These are phyloP conservation scores for Petrocephalus schoutedeni DNA, from an alignment of 2,797 vertebrate species.

Conservation along the genomic window DNA sequence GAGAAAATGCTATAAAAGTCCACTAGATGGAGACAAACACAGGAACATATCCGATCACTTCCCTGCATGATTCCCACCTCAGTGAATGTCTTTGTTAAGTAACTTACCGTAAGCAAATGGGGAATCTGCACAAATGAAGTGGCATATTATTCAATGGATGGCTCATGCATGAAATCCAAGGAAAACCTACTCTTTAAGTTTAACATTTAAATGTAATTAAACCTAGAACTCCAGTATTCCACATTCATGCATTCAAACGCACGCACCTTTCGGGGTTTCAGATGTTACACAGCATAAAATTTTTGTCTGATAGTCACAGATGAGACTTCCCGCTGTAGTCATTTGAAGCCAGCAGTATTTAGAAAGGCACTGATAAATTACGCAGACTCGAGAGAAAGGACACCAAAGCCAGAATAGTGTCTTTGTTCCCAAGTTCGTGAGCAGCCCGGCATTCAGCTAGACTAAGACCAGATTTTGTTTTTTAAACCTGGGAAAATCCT, in stretches of 20 bases:
- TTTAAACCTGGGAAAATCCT: background rate
- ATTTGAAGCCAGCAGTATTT: background rate
- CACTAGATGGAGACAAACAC: conserved; percentile 26
- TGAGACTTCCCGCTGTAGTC: background rate
- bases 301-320: conserved; percentile 2
- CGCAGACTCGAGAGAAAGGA: background rate
- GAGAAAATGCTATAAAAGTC: background rate
- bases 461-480: background rate
- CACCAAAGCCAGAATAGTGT: background rate
- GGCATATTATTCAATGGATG: background rate
- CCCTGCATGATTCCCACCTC: background rate
- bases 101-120: background rate
- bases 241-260: background rate
- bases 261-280: background rate
- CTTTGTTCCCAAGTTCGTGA: background rate
- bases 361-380: conserved; percentile 3
- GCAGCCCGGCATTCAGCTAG: background rate
- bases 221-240: background rate
- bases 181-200: background rate
- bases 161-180: background rate
- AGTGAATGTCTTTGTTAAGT: background rate
- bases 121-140: background rate
- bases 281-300: background rate
- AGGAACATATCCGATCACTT: background rate
- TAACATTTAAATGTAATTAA: background rate